Base-by-base conservation (phyloP, 2,888 invertebrate genomes). In the Chalcosyrphus nemorum region DNA sequence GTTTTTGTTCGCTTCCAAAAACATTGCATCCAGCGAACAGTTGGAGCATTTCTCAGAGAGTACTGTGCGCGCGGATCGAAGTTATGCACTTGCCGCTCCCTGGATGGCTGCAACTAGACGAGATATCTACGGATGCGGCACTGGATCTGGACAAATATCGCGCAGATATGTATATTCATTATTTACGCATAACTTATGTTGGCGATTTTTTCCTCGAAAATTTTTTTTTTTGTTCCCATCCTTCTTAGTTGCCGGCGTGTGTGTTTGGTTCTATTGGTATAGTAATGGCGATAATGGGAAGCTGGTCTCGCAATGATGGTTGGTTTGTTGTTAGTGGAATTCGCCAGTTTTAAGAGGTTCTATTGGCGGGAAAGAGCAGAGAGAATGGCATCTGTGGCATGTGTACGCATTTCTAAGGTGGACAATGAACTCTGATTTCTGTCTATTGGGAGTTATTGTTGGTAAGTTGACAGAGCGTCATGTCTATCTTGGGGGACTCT, bases 1-100 rank as follows among this genome's bases (percentile, higher is more conserved):
- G 86, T 86, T 87, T 87, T 87, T 87, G 84, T 86, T 80, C 72
- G 84, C 54, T 66, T 82, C 66, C 66, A 59, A 77, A 77, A 77
- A 76, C 72, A 81, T 45, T 57, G 38, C 47, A n/a, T n/a, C n/a
- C n/a, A 15, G 15, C 66, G n/a, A 80, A 66, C 66, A 72, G 63
- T 65, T 71, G 47, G 56, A 56, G 38, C 19, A 13, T 24, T 15
- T 75, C 66, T 59, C 61, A 61, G 61, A 29, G 52, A 72, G 72
- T 41, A 61, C 45, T 61, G 52, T 24, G 15, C 47, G 43, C 59
- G 13, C n/a, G n/a, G n/a, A n/a, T n/a, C n/a, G n/a, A n/a, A 59
- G 76, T 52, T 72, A 57, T 71, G 59, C 57, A 54, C 45, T 45
- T 75, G 76, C 76, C 66, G 76, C 76, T 76, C 66, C 76, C 66